Evolutionary conservation across 2,888 invertebrate species (phyloP).

Genomic region (Margaritifera margaritifera): DNA sequence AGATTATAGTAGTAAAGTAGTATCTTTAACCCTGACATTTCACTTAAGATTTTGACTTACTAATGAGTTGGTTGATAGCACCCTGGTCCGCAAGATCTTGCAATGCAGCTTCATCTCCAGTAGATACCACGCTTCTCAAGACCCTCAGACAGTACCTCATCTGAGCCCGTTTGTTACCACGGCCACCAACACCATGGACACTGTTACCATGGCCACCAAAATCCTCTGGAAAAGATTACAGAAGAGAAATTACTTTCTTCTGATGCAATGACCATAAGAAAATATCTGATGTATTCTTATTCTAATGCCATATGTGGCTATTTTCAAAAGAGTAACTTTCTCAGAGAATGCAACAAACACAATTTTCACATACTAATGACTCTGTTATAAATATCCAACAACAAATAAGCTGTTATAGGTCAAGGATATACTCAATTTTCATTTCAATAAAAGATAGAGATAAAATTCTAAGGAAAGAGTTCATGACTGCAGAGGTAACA

Average conservation of each 20-base stretch:
- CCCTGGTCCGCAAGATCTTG: constrained; percentile 72
- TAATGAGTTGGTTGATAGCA: constrained; percentile 68
- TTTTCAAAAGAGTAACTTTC: no score
- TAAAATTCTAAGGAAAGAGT: no score
- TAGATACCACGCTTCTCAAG: constrained; percentile 70
- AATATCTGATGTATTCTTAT: not conserved
- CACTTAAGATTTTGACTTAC: constrained; percentile 41
- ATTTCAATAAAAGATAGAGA: no score
- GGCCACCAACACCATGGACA: constrained; percentile 71
- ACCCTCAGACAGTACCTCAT: constrained; percentile 70
- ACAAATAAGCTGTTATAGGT: no score
- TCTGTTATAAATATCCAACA: no score
- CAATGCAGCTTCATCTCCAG: constrained; percentile 65
- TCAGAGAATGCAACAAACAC: no score
- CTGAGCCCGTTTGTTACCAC: constrained; percentile 72
- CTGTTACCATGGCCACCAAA: constrained; percentile 73
- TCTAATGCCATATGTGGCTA: no score
- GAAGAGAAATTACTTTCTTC: not conserved
- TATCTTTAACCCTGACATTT: no score
- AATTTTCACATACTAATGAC: no score
- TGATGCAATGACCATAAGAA: not conserved
- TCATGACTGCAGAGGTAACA: no score
- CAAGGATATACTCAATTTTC: no score
- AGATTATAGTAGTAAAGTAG: not conserved
- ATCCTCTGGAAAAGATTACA: constrained; percentile 53